These are phyloP conservation scores for Ephydatia muelleri DNA, from an alignment of 37 sponge, comb jelly and placozoan species.

Conservation along the genomic window DNA sequence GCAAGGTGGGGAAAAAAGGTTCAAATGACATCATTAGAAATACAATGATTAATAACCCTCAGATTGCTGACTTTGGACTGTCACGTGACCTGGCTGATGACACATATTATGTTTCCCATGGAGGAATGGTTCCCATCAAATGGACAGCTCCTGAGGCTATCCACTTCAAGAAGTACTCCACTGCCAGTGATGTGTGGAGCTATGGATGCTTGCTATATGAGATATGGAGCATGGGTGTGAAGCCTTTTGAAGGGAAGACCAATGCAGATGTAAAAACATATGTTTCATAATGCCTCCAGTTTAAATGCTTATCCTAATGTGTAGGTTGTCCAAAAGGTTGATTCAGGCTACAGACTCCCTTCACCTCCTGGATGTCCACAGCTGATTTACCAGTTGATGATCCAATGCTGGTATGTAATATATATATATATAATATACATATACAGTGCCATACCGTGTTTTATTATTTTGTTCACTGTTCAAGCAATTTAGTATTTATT, in stretches of 20 bases:
- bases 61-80: not conserved
- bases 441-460: no score
- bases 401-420: not conserved
- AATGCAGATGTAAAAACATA: not conserved
- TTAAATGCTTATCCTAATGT: no score
- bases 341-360: not conserved
- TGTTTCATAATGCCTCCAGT: no score
- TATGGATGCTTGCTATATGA: not conserved
- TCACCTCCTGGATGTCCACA: not conserved
- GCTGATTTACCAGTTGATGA: not conserved
- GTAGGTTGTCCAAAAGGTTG: not conserved
- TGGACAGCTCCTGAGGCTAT: not conserved
- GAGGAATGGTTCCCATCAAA: not conserved
- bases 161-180: not conserved
- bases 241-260: not conserved
- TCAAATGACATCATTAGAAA: not conserved
- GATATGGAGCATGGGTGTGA: not conserved
- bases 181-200: slow-evolving; percentile 1
- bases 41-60: not conserved
- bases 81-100: not conserved
- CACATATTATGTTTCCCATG: not conserved
- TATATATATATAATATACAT: no score
- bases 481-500: no score
- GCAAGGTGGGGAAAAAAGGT: not conserved
- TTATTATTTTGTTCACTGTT: no score